These are phyloP conservation scores for Drosophila sucinea DNA, from an alignment of 1,140 invertebrate genomes.

Conservation along the genomic window DNA sequence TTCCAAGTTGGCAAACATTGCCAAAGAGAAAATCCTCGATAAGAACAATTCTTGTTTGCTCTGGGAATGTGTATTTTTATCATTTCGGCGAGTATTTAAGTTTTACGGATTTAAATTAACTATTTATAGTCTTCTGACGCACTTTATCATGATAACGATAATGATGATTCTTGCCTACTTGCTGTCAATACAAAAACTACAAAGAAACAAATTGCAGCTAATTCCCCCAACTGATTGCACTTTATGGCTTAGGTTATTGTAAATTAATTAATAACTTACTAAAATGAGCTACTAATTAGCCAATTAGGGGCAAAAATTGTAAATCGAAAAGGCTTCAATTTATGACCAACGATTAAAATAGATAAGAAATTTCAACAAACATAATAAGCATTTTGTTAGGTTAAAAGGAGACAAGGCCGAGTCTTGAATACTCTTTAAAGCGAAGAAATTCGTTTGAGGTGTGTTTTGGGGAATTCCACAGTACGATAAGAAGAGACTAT, in stretches of 20 bases:
- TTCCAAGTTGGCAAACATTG: constrained; percentile 13
- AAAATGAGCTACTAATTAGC: constrained; percentile 36
- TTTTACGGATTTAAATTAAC: constrained; percentile 9
- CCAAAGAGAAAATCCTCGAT: neutral
- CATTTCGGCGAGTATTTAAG: constrained; percentile 6
- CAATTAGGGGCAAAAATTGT: constrained; percentile 27
- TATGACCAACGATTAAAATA: constrained; percentile 13
- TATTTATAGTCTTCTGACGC: constrained; percentile 6
- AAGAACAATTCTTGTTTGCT: constrained; percentile 8
- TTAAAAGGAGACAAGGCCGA: neutral
- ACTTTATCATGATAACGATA: neutral
- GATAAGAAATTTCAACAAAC: constrained; percentile 8
- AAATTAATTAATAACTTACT: constrained; percentile 38
- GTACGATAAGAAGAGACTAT: too few species aligned
- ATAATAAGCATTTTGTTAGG: neutral
- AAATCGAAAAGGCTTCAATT: constrained; percentile 19
- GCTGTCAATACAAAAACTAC: too few species aligned
- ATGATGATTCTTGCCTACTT: neutral
- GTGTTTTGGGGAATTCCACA: too few species aligned
- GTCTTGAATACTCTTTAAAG: neutral
- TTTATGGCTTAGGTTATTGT: neutral
- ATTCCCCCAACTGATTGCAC: neutral
- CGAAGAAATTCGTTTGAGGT: too few species aligned
- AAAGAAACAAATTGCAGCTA: neutral
- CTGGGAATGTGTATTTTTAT: constrained; percentile 15